phyloP scores from a whole-genome alignment of 2,888 invertebrate genomes.

The Ceramica pisi region DNA sequence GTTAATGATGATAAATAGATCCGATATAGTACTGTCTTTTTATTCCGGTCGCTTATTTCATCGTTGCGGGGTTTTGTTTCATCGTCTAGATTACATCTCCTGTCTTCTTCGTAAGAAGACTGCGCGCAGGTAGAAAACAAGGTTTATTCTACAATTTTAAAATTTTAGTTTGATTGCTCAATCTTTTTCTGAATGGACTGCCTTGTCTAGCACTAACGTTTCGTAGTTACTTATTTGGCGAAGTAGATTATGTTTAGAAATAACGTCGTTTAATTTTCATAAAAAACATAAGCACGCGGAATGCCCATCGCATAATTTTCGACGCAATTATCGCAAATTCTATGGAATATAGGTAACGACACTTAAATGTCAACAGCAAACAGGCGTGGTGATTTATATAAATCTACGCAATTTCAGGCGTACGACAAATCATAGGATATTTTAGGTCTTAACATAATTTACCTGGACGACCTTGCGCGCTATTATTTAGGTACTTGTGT shows the following conservation, averaged over 20 bases:
- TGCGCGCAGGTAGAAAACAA: background rate
- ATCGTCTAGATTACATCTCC: slow-evolving; percentile 34
- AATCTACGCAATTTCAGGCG: slow-evolving; percentile 20
- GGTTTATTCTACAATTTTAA: background rate
- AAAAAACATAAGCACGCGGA: background rate
- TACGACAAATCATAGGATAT: slow-evolving; percentile 43
- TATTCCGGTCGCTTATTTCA: slow-evolving; percentile 62
- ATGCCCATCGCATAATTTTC: background rate
- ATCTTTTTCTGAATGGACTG: background rate
- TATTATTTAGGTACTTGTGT: slow-evolving; percentile 59
- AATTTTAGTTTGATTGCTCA: background rate
- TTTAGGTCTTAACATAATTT: slow-evolving; percentile 59
- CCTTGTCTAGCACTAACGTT: background rate
- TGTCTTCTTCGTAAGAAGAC: slow-evolving; percentile 13
- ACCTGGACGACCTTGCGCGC: slow-evolving; percentile 63
- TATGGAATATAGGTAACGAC: slow-evolving; percentile 8
- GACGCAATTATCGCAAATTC: background rate
- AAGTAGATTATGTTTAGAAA: background rate
- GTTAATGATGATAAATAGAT: slow-evolving; percentile 74
- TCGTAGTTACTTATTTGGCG: slow-evolving; percentile 5
- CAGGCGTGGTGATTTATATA: slow-evolving; percentile 30
- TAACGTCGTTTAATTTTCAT: background rate
- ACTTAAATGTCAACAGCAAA: slow-evolving; percentile 28
- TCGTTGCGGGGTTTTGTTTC: slow-evolving; percentile 47
- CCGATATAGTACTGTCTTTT: slow-evolving; percentile 58